Conservation (phyloP, 2,888 invertebrate genomes). For the Aphrophora alni region DNA sequence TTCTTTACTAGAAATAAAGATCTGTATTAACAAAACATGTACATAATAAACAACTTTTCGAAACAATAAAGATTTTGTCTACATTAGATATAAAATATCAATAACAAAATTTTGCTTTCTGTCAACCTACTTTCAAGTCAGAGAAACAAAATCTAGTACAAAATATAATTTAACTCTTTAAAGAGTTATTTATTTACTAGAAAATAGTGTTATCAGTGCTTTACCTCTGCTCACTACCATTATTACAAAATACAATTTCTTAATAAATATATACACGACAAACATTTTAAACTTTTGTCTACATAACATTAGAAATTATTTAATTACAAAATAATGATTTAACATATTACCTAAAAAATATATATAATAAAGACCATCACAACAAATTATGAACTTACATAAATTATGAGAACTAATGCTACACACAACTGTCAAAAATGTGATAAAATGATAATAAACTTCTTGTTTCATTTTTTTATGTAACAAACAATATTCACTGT, state of each 20-base stretch:
- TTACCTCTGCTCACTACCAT: background rate
- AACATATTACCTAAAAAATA: too few relatives aligned
- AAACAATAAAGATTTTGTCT: background rate
- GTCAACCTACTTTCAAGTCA: background rate
- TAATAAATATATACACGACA: background rate
- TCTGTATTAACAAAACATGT: background rate
- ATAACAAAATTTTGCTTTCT: background rate
- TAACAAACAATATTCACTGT: too few relatives aligned
- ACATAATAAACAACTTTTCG: background rate
- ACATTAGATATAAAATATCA: background rate
- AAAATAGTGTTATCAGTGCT: background rate
- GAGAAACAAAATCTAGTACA: background rate
- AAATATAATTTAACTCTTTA: background rate
- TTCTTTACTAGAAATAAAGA: background rate
- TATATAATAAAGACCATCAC: too few relatives aligned
- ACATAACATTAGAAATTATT: background rate
- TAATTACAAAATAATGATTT: background rate
- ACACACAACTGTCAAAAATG: too few relatives aligned
- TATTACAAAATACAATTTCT: background rate
- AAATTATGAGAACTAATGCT: too few relatives aligned
- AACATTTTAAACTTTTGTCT: background rate
- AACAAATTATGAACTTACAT: too few relatives aligned
- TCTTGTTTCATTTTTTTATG: too few relatives aligned
- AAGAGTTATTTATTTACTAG: slow-evolving; percentile 42
- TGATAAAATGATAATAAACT: too few relatives aligned